Conservation (phyloP, 2,113 vertebrate genomes). For the Channa maculata region DNA sequence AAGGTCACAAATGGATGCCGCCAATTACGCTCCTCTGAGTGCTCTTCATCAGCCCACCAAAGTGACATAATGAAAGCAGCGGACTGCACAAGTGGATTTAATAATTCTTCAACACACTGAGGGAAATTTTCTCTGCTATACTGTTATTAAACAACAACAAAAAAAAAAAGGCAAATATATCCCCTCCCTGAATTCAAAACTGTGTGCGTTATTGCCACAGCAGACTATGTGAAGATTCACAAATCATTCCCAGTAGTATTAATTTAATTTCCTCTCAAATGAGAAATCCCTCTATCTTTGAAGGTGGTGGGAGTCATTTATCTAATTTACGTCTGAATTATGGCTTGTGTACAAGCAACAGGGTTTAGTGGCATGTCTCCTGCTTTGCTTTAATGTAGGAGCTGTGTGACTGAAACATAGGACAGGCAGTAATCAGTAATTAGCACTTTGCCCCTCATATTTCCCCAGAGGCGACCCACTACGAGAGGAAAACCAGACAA, state of each 20-base stretch:
- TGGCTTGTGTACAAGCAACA: constrained; percentile 49
- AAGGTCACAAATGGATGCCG: constrained; percentile 79
- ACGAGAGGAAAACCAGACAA: no score
- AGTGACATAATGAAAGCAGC: constrained; percentile 72
- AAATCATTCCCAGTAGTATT: constrained; percentile 58
- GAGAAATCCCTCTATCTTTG: constrained; percentile 68
- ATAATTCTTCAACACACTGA: constrained; percentile 43
- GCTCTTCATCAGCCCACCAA: constrained; percentile 50
- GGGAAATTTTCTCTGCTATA: constrained; percentile 58
- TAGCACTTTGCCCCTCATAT: constrained; percentile 9
- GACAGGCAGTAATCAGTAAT: constrained; percentile 49
- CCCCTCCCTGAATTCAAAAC: constrained; percentile 27
- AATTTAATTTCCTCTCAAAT: constrained; percentile 71
- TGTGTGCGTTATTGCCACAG: constrained; percentile 19
- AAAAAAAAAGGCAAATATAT: constrained; percentile 52
- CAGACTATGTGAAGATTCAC: constrained; percentile 38
- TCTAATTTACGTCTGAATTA: constrained; percentile 70
- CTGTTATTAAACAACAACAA: constrained; percentile 64
- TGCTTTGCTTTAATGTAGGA: constrained; percentile 47
- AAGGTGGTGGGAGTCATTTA: constrained; percentile 66
- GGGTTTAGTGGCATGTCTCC: constrained; percentile 38
- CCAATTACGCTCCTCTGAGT: constrained; percentile 65
- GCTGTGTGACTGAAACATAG: constrained; percentile 33
- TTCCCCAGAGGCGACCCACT: no score
- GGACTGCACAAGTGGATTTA: constrained; percentile 57